Base-by-base conservation (phyloP, 1,140 invertebrate species). In the Sarcophaga peregrina region DNA sequence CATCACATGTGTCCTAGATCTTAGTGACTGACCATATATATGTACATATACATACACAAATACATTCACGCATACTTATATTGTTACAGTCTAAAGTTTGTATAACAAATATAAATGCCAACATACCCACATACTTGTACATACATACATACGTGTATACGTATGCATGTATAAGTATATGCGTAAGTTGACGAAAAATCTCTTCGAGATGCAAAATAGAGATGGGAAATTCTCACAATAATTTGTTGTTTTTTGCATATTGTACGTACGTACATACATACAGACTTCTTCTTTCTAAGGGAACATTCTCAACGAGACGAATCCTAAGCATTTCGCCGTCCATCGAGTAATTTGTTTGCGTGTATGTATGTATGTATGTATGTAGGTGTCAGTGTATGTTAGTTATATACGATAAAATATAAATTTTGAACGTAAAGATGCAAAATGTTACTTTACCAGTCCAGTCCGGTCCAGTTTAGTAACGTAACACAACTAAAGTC, bases 1-100 rank as follows among this genome's bases (percentile, higher is more conserved):
- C 75, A 78, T 78, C 75, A 78, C 50, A 47, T 78, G 75, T 78
- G 75, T 78, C 75, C 75, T 78, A 78, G 75, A 78, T 78, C 75
- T 78, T 78, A 78, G 75, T 78, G 62, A 72, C 62, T 78, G 62
- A 72, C 62, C 62, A 72, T 13, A 72, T 25, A 72, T 11, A 72
- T 25, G 37, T 25, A 25, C n/a, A 72, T 2, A 72, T 5, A 54
- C 52, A 54, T 5, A 54, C 52, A 54, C 52, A 54, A 15, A 46
- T 5, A 75, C 62, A 68, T 58, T 58, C 5, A n/a, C 62, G n/a
- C n/a, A 68, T 20, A n/a, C n/a, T n/a, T n/a, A 68, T 20, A 68
- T 20, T 20, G 62, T 52, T 52, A 1, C 8, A 10, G 50, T 52
- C 8, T 9, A 52, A 52, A 10, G 13, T 10, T 10, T 13, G 8